These are phyloP conservation scores for Pluvianellus socialis DNA, from an alignment of 2,113 vertebrate species.

Conservation along the genomic window DNA sequence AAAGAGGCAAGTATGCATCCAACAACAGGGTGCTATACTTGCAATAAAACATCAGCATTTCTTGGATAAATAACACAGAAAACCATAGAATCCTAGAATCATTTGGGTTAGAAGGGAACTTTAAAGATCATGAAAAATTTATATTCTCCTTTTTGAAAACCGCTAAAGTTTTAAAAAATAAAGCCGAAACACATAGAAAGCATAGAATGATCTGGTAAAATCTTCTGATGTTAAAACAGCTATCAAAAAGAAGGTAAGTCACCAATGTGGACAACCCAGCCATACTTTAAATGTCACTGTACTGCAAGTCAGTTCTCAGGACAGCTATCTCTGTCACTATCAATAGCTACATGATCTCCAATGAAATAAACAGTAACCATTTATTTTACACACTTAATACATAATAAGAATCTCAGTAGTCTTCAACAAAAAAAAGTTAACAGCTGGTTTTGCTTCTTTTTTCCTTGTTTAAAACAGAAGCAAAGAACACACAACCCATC, in stretches of 20 bases:
- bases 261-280: not conserved
- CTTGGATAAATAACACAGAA: not conserved
- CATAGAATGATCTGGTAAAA: not conserved
- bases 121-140: not conserved
- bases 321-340: not conserved
- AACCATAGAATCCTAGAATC: not conserved
- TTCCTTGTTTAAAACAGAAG: not conserved
- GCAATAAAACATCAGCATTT: not conserved
- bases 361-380: not conserved
- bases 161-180: not conserved
- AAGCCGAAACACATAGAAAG: not conserved
- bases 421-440: not conserved
- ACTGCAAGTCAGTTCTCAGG: fast-evolving
- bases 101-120: not conserved
- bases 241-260: not conserved
- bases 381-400: not conserved
- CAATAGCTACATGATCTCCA: not conserved
- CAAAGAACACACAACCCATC: not conserved
- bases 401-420: not conserved
- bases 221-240: not conserved
- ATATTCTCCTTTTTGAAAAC: not conserved
- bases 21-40: not conserved
- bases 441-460: not conserved
- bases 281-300: not conserved
- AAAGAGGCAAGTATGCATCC: not conserved